phyloP scores from a whole-genome alignment of 2,888 invertebrate genomes.

The Drosophila acutilabella region DNA sequence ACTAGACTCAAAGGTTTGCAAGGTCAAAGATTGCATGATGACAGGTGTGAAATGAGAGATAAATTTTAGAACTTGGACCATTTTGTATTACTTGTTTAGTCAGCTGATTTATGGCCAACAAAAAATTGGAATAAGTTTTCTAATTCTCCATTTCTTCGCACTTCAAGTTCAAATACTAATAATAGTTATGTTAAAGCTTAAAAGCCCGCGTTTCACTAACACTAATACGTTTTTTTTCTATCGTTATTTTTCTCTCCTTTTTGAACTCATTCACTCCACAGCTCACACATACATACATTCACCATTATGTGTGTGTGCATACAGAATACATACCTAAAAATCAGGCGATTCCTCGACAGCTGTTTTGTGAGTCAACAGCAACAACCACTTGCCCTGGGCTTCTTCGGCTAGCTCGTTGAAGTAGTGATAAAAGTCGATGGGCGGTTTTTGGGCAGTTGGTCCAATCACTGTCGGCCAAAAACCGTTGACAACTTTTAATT shows the following conservation, averaged over 20 bases:
- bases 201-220: slow-evolving; percentile 3
- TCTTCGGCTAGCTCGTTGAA: slow-evolving; percentile 24
- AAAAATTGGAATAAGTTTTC: slow-evolving; percentile 10
- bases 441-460: slow-evolving; percentile 59
- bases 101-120: background rate
- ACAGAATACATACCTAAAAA: slow-evolving; percentile 79
- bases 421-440: slow-evolving; percentile 25
- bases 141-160: background rate
- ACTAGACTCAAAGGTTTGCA: slow-evolving; percentile 26
- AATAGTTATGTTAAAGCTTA: slow-evolving; percentile 1
- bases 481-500: slow-evolving; percentile 22
- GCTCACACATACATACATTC: slow-evolving; percentile 12
- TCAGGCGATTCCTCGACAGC: slow-evolving; percentile 80
- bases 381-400: slow-evolving; percentile 30
- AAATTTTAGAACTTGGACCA: slow-evolving; percentile 7
- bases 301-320: slow-evolving; percentile 16
- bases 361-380: slow-evolving; percentile 56
- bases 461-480: slow-evolving; percentile 50
- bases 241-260: slow-evolving; percentile 3
- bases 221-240: background rate
- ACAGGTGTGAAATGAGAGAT: slow-evolving; percentile 22
- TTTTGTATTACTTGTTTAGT: background rate
- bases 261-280: slow-evolving; percentile 6
- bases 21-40: slow-evolving; percentile 38
- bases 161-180: background rate